phyloP scores from a whole-genome alignment of 2,113 vertebrate species.

The Oreochromis aureus region DNA sequence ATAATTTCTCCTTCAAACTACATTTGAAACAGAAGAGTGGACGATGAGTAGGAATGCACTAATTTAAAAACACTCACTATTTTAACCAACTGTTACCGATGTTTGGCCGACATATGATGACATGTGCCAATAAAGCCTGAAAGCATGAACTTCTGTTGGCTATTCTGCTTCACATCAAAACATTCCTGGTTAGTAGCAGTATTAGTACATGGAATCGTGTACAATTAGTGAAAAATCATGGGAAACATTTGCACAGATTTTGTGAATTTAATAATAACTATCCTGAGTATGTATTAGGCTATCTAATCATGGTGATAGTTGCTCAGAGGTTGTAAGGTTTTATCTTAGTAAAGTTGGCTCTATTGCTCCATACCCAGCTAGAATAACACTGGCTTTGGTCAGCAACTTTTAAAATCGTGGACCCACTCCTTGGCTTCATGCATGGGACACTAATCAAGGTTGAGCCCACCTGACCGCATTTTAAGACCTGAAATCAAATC shows the following conservation, averaged over 20 bases:
- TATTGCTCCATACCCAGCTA: neutral
- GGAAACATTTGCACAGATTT: neutral
- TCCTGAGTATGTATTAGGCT: neutral
- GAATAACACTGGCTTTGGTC: neutral
- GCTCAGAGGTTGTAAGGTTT: neutral
- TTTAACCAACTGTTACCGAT: neutral
- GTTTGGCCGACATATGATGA: neutral
- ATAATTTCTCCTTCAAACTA: neutral
- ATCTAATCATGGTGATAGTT: neutral
- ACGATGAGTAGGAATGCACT: neutral
- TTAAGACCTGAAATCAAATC: neutral
- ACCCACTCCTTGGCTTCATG: neutral
- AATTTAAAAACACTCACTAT: neutral
- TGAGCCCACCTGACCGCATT: neutral
- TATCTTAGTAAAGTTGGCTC: neutral
- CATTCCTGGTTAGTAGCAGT: neutral
- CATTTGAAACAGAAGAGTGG: neutral
- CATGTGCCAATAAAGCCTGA: neutral
- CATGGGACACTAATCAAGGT: neutral
- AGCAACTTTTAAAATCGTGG: neutral
- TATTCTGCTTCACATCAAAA: neutral
- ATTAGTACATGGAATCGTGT: neutral
- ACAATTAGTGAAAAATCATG: neutral
- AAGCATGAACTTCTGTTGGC: neutral
- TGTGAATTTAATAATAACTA: neutral